phyloP scores from a whole-genome alignment of 1,140 invertebrate genomes.

The Steinernema feltiae region DNA sequence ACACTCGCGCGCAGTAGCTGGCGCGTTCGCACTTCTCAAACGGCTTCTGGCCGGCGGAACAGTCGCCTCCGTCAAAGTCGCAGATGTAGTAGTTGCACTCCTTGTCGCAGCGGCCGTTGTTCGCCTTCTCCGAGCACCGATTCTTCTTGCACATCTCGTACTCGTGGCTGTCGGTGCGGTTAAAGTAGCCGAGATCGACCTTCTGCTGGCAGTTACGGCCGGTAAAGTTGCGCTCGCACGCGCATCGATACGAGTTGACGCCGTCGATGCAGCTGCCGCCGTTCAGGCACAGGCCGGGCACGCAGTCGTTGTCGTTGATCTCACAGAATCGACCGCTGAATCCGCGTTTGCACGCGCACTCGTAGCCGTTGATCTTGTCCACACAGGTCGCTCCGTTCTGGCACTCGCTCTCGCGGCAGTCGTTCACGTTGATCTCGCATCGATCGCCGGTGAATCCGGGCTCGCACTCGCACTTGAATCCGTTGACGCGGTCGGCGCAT shows the following conservation, averaged over 20 bases:
- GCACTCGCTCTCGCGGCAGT: slow-evolving; percentile 60
- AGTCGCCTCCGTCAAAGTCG: background rate
- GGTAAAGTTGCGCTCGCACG: slow-evolving; percentile 50
- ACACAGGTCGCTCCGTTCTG: slow-evolving; percentile 60
- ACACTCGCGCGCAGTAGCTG: background rate
- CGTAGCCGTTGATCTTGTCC: slow-evolving; percentile 59
- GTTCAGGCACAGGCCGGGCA: slow-evolving; percentile 68
- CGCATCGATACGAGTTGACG: slow-evolving; percentile 50
- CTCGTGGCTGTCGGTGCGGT: slow-evolving; percentile 30
- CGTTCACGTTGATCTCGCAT: slow-evolving; percentile 59
- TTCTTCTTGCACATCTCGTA: slow-evolving; percentile 26
- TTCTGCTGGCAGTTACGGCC: slow-evolving; percentile 42
- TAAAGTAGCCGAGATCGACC: slow-evolving; percentile 43
- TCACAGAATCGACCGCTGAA: slow-evolving; percentile 76
- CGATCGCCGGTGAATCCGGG: slow-evolving; percentile 9
- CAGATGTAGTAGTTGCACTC: background rate
- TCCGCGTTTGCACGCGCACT: slow-evolving; percentile 63
- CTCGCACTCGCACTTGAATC: background rate
- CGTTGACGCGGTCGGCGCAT: background rate
- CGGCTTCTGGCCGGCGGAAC: background rate
- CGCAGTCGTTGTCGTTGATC: slow-evolving; percentile 80
- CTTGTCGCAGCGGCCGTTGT: background rate
- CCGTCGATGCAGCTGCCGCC: slow-evolving; percentile 67
- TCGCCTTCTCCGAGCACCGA: background rate
- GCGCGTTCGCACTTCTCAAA: background rate